Base-by-base conservation (phyloP, 1,140 invertebrate genomes). In the Drosophila punjabiensis region DNA sequence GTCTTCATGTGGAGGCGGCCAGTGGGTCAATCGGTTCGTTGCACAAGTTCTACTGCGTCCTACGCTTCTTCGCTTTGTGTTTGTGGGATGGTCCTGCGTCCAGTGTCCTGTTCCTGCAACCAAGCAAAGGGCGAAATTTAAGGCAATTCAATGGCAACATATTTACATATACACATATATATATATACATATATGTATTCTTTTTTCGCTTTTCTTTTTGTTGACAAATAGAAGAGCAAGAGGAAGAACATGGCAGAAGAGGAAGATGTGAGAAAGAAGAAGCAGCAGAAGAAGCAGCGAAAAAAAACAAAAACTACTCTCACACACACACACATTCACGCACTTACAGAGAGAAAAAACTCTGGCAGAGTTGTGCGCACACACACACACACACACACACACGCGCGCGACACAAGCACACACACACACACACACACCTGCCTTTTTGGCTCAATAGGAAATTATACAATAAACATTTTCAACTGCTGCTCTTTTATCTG, bases 381-480 rank as follows among this genome's bases (percentile, higher is more conserved):
- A 24, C 48, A 64, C 33, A 56, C 47, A 47, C 8, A 59, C 37
- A 66, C 47, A 67, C 45, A 52, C 24, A 32, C 1, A 37, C 28
- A 28, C 6, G 11, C 18, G 53, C 18, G 53, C 33, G 53, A 37
- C 53, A 24, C 52, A 53, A 33, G n/a, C 24, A 24, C 24, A 66
- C 30, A 45, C 32, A 73, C 55, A 63, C 39, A 55, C 66, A 63
- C 52, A 59, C 41, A 66, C 50, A 50, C 32, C 35, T 48, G 70
- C 53, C 43, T 43, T 45, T 59, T 59, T 59, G 56, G 56, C 56
- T 65, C 64, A 67, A 64, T 67, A 35, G 35, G 53, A 79, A 85
- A 86, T 86, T 86, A 86, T 86, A 86, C 83, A 86, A 86, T 85
- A 86, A 86, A 86, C 69, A 86, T 86, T 86, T 86, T 79, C 60